Evolutionary conservation across 2,888 invertebrate genomes (phyloP).

Genomic region (Diaprepes abbreviatus): DNA sequence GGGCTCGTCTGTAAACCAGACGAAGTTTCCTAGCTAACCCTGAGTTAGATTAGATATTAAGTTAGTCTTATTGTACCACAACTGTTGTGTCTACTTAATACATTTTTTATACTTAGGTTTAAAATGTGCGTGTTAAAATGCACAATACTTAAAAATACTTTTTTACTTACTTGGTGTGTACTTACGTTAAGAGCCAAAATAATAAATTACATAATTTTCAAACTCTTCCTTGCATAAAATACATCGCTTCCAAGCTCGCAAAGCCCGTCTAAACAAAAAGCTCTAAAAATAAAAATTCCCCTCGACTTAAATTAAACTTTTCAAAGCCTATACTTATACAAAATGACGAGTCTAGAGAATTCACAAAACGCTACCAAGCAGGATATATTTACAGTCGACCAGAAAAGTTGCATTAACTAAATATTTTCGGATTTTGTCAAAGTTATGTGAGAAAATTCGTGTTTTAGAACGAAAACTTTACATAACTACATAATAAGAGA

Average conservation of each 20-base stretch:
- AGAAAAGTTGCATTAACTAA: constrained; percentile 36
- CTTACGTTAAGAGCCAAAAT: too few species aligned
- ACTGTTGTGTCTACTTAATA: too few species aligned
- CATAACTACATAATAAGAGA: not conserved
- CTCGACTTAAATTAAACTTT: constrained; percentile 47
- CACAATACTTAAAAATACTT: too few species aligned
- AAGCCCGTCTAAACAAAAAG: constrained; percentile 48
- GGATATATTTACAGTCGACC: constrained; percentile 52
- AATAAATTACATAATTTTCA: constrained; percentile 5
- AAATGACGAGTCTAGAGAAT: constrained; percentile 50
- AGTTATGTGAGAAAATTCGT: not conserved
- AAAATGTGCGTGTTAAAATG: too few species aligned
- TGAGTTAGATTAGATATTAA: too few species aligned
- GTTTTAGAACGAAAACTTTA: not conserved
- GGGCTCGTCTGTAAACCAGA: too few species aligned
- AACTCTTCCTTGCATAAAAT: constrained; percentile 28
- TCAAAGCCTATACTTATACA: constrained; percentile 51
- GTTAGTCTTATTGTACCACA: too few species aligned
- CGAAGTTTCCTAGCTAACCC: too few species aligned
- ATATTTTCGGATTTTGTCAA: constrained; percentile 24
- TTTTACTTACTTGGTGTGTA: too few species aligned
- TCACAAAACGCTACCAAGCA: constrained; percentile 49
- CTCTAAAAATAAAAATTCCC: constrained; percentile 51
- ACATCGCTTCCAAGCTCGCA: constrained; percentile 36
- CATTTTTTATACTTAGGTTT: too few species aligned